Evolutionary conservation across 2,888 invertebrate species (phyloP), one percentile per base, ranked within the genome.

Genomic region (Phalera bucephala): DNA sequence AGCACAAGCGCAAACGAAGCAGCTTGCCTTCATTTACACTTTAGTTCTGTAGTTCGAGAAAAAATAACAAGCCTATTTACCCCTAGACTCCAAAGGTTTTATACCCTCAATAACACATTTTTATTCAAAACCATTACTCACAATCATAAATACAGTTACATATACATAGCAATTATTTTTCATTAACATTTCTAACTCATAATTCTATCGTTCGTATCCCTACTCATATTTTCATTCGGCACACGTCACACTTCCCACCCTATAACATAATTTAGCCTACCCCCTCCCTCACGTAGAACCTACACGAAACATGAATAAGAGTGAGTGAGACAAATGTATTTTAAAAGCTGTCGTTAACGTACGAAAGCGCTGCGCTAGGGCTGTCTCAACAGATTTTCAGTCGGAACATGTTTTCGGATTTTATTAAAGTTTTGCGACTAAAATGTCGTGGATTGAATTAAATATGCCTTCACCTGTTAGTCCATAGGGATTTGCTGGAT

Each of bases 221-320:
- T 57, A 40, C n/a, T n/a, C 68, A 66, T 72, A 69, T 71, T 77
- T 72, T 69, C 64, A 78, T 76, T 74, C 72, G 33, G 50, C 51
- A 52, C 70, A 68, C 76, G 71, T 71, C 59, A 64, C 59, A 55
- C 49, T 62, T 67, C 57, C 67, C 61, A 48, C 61, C 52, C 56
- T 31, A 45, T 62, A 61, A 58, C 36, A 53, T 53, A 54, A 55
- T 49, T 52, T 46, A 39, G 42, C 33, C 31, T 60, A 46, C 43
- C 36, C 25, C 52, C 36, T 76, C 54, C 13, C 26, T 13, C 64
- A 0, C 32, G 42, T 19, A 12, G 32, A 19, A 14, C 11, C 17
- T 34, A 17, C 29, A 15, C 10, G 36, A 48, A 37, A 48, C 39
- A 64, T 67, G 63, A 69, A 68, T 71, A 57, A 39, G 70, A 56